These are phyloP conservation scores for Panopea generosa DNA, from an alignment of 2,888 invertebrate genomes.

Conservation along the genomic window DNA sequence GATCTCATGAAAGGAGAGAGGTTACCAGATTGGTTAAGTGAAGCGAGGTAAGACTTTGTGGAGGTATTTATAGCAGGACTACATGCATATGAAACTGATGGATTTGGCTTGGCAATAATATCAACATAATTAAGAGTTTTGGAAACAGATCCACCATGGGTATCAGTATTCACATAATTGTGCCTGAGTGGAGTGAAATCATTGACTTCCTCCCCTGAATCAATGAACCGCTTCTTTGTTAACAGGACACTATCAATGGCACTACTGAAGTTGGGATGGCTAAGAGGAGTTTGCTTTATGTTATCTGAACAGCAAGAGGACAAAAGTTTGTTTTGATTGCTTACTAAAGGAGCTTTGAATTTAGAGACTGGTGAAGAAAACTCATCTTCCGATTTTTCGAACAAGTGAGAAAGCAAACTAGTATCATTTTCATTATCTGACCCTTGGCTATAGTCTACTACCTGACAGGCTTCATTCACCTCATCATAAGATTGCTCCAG, in stretches of 20 bases:
- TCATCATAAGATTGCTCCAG: constrained; percentile 18
- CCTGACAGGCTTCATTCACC: too few relatives aligned
- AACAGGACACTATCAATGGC: constrained; percentile 57
- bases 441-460: too few relatives aligned
- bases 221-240: constrained; percentile 46
- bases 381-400: background rate
- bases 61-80: background rate
- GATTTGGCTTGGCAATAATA: background rate
- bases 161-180: too few relatives aligned
- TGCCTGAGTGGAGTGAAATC: constrained; percentile 15
- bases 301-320: constrained; percentile 4
- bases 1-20: constrained; percentile 68
- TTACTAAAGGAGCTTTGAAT: too few relatives aligned
- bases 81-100: too few relatives aligned
- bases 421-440: too few relatives aligned
- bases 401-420: background rate
- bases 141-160: background rate
- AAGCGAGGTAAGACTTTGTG: constrained; percentile 58
- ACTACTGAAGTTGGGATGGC: constrained; percentile 26
- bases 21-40: constrained; percentile 59
- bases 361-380: too few relatives aligned
- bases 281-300: constrained; percentile 21
- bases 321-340: too few relatives aligned
- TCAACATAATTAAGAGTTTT: background rate
- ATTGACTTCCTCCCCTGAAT: constrained; percentile 15